A percentile compares a stretch with the other conserved stretches of the same genome.
phyloP scores from a whole-genome alignment of 2,888 invertebrate genomes.

The Linnaemya tessellans region DNA sequence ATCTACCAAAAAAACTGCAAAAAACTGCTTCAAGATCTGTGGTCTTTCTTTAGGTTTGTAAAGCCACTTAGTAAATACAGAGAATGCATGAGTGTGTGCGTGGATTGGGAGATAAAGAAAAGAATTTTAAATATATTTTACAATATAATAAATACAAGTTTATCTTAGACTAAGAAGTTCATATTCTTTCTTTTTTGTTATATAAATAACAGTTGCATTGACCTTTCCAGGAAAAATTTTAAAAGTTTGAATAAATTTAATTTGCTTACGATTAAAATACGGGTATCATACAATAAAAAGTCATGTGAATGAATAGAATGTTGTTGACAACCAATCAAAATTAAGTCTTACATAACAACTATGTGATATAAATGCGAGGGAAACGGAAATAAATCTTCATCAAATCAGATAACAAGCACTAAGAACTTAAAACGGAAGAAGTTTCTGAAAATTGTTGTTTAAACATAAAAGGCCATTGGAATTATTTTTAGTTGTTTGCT shows the following conservation, averaged over 20 bases:
- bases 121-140: conserved; percentile 37
- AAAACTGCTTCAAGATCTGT: conserved; percentile 33
- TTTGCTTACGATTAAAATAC: neutral
- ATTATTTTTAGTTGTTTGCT: too few relatives aligned
- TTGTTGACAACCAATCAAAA: neutral
- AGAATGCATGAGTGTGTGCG: conserved; percentile 7
- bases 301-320: too few relatives aligned
- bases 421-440: too few relatives aligned
- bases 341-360: neutral
- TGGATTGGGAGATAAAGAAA: conserved; percentile 2
- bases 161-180: conserved; percentile 40
- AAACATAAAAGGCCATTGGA: too few relatives aligned
- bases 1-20: conserved; percentile 43
- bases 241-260: conserved; percentile 16
- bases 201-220: conserved; percentile 64
- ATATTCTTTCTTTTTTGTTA: neutral
- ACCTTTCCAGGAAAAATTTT: conserved; percentile 51
- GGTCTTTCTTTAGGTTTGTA: conserved; percentile 14
- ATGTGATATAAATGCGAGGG: neutral
- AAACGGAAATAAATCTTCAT: neutral
- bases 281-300: too few relatives aligned
- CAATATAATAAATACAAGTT: conserved; percentile 65
- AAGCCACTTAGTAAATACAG: conserved; percentile 19
- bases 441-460: too few relatives aligned
- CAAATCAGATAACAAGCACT: too few relatives aligned